Evolutionary conservation across 2,113 vertebrate species (phyloP), one percentile per base, ranked within the genome.

Genomic region (Oenanthe melanoleuca): DNA sequence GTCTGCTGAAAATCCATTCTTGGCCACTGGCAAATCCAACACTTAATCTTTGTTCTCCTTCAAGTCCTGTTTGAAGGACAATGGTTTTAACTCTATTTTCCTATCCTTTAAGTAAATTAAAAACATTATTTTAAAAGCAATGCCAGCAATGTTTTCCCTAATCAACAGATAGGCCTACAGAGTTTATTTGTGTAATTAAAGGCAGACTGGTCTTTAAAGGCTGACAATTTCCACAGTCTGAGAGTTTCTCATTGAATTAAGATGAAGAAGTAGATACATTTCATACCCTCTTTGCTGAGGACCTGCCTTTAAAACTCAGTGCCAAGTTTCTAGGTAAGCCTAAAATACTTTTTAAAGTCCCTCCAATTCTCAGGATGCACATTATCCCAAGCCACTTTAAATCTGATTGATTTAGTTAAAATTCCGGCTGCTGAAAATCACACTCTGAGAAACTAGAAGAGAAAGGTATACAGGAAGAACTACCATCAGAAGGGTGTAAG

Each of bases 141-240:
- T 88, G 90, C 82, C 92, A 96, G 45, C 65, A 86, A 93, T 88
- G 88, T 88, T 96, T 95, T 96, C 56, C 53, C 69, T 96, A 93
- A 97, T 86, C 93, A 82, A 81, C 72, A 78, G 86, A 94, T 75
- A 96, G 73, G 63, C 78, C 81, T 84, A 47, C 60, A 87, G 55
- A 80, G 67, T 95, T 97, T 93, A 80, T 78, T 95, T 94, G 57
- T 66, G 69, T 96, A 95, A 96, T 91, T 95, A 89, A 92, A 80
- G 88, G 53, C 77, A 95, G 75, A 69, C 25, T 75, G 73, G 34
- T 60, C 78, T 96, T 96, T 95, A 86, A 95, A 94, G 94, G 37
- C 94, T 88, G 91, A 89, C 40, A 75, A 52, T 89, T 84, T 81
- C 75, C 78, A 94, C 66, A 75, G 42, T 45, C 86, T 87, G 45